These are phyloP conservation scores for Vombatus ursinus DNA, from an alignment of 2,113 vertebrate species.

Conservation along the genomic window DNA sequence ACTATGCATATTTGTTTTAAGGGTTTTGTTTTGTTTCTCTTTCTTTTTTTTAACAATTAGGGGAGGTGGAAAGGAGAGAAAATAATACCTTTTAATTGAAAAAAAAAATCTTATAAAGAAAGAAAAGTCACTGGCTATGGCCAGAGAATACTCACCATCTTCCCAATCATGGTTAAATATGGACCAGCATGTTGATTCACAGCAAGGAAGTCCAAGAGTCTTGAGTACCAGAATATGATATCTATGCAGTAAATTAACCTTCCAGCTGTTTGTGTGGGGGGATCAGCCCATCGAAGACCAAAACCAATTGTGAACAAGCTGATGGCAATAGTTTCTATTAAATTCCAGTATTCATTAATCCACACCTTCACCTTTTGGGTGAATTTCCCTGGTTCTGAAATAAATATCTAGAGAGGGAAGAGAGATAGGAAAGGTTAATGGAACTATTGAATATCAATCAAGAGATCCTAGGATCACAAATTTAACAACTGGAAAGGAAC, in stretches of 20 bases:
- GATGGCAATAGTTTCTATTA: constrained; percentile 92
- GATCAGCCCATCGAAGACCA: constrained; percentile 85
- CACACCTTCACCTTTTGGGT: constrained; percentile 95
- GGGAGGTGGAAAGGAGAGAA: not conserved
- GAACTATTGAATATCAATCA: not conserved
- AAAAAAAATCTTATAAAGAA: not conserved
- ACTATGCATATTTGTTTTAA: not conserved
- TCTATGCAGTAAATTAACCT: constrained; percentile 94
- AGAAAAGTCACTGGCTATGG: too few species aligned
- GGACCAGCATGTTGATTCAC: constrained; percentile 96
- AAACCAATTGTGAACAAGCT: constrained; percentile 92
- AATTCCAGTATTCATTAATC: constrained; percentile 98
- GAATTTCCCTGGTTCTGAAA: constrained; percentile 94
- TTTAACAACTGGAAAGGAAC: not conserved
- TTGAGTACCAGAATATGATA: constrained; percentile 97
- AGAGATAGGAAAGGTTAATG: not conserved
- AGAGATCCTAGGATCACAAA: not conserved
- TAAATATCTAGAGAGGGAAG: constrained; percentile 86
- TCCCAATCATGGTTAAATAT: constrained; percentile 98
- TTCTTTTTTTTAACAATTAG: not conserved
- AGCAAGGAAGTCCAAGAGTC: constrained; percentile 94
- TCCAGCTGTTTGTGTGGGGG: constrained; percentile 85
- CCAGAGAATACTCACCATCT: constrained; percentile 90
- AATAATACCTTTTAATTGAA: not conserved
- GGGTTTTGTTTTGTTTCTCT: not conserved